Base-by-base conservation (phyloP, 92 coral and sea anemone genomes). In the Phenganax stokvisi region DNA sequence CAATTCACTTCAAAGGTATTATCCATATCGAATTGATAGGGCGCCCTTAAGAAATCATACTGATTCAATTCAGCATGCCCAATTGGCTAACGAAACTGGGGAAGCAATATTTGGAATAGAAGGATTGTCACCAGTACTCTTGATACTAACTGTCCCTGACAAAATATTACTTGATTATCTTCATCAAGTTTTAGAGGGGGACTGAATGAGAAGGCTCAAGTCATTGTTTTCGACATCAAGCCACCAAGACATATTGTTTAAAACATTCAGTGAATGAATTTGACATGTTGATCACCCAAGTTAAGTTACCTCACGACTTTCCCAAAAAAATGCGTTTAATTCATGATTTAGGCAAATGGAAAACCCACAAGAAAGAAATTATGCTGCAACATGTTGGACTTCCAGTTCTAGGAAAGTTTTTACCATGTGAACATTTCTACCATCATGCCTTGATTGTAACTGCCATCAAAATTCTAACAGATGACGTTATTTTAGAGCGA, bases 381-480 rank as follows among this genome's bases (percentile, higher is more conserved):
- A 62, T 62, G 68, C 68, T 62, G 9, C 68, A 15, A 17, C 68
- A 62, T 13, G 68, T 72, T 31, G 77, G 77, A 11, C 57, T 72
- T 47, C 77, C 57, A 2, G 52, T 72, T 16, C 51, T 72, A 16
- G 7, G 77, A 72, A 44, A 72, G 20, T 72, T 72, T 55, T 47
- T 72, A 55, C 77, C 77, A 3, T 15, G 57, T 6, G 57, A 51
- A 55, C 77, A 72, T 29, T 72, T 72, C 52, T 72, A 47, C 77
- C 75, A 70, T 29, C 75, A 7, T 51, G 56, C 54, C 9, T 52
- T 70, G 25, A 1, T 29, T 70, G 75, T 70, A 31, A 70, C 75
- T 8, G 53, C 51, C 7, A 31, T 70, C 16, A 70, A 51, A 29
- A 15, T 70, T 31, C 29, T 70, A 31, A 70, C 75, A 3, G 56